phyloP scores from a whole-genome alignment of 2,113 vertebrate species.

The Salvator merianae region DNA sequence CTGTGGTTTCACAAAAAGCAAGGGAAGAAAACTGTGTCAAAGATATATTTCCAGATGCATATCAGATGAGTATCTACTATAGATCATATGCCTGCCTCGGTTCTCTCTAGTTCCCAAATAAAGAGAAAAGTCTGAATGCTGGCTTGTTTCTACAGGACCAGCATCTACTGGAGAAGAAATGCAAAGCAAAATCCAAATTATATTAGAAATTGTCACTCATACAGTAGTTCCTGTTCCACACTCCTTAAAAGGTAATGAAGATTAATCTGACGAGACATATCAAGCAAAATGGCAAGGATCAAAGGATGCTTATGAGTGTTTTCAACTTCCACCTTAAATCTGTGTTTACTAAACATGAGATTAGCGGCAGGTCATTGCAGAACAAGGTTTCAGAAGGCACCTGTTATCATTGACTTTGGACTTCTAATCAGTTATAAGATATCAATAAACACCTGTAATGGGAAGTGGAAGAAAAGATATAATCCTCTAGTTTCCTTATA shows the following conservation, averaged over 20 bases:
- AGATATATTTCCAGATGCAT: constrained; percentile 51
- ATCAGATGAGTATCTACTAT: not conserved
- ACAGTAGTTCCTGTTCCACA: not conserved
- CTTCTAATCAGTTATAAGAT: not conserved
- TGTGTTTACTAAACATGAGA: constrained; percentile 46
- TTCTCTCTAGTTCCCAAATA: not conserved
- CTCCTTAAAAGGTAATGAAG: constrained; percentile 34
- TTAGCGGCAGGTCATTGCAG: constrained; percentile 1
- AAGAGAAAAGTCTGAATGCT: not conserved
- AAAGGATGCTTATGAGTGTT: not conserved
- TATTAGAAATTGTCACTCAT: not conserved
- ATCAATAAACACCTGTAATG: not conserved
- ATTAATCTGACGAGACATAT: constrained; percentile 38
- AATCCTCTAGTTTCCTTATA: not conserved
- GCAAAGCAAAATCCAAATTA: not conserved
- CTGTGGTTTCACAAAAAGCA: constrained; percentile 29
- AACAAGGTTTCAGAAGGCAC: not conserved
- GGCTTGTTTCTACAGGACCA: not conserved
- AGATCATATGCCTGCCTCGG: not conserved
- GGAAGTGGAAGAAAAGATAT: too few relatives aligned
- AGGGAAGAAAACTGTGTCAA: constrained; percentile 26
- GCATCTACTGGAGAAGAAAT: not conserved
- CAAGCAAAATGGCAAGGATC: constrained; percentile 28
- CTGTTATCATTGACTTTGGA: not conserved
- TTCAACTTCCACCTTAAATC: not conserved